phyloP scores from a whole-genome alignment of 2,888 invertebrate genomes.

The Acanthopleura granulata region DNA sequence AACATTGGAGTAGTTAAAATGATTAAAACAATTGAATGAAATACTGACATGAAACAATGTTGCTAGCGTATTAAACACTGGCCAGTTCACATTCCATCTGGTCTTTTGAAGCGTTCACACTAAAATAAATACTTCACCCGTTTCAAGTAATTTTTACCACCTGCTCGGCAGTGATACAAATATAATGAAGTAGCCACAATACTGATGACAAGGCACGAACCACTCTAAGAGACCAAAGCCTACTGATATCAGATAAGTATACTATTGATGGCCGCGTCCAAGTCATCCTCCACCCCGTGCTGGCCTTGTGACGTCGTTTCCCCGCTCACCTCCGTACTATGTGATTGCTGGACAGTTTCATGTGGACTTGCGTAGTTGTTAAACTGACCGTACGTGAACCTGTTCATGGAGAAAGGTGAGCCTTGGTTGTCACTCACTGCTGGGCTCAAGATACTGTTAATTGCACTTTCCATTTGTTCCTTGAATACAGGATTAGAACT shows the following conservation, averaged over 20 bases:
- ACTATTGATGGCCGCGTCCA: conserved; percentile 74
- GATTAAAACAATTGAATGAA: too few relatives aligned
- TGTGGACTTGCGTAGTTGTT: conserved; percentile 66
- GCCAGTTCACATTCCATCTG: too few relatives aligned
- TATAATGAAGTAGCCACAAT: too few relatives aligned
- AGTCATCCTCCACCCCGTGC: conserved; percentile 62
- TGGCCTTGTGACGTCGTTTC: conserved; percentile 21
- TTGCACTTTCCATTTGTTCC: conserved; percentile 81
- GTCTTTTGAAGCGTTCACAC: too few relatives aligned
- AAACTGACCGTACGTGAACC: conserved; percentile 16
- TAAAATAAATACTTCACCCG: too few relatives aligned
- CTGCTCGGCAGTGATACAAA: too few relatives aligned
- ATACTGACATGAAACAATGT: too few relatives aligned
- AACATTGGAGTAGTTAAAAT: too few relatives aligned
- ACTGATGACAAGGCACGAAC: neutral
- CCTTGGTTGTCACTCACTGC: neutral
- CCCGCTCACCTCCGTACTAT: conserved; percentile 28
- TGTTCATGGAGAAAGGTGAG: neutral
- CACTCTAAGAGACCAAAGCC: neutral
- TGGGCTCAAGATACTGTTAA: conserved; percentile 83
- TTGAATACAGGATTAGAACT: conserved; percentile 35
- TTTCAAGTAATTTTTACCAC: too few relatives aligned
- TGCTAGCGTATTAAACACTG: too few relatives aligned
- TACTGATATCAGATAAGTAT: conserved; percentile 67
- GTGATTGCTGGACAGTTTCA: conserved; percentile 23